A percentile compares a stretch with the other conserved stretches of the same genome.
Evolutionary conservation across 2,888 invertebrate species (phyloP).

Genomic region (Toxonevra muliebris): DNA sequence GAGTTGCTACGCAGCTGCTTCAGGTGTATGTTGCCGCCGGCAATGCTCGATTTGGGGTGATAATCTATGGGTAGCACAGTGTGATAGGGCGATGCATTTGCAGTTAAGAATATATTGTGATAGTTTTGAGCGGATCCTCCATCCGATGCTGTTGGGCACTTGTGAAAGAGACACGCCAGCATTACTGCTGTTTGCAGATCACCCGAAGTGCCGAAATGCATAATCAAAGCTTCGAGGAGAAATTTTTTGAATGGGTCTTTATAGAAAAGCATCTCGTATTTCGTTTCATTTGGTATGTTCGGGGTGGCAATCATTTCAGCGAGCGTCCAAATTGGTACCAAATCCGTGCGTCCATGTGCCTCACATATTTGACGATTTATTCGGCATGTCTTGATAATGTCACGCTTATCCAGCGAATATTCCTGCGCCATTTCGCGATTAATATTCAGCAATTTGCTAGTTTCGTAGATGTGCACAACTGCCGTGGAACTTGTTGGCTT

Average conservation of each 20-base stretch:
- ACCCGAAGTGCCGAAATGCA: slow-evolving; percentile 80
- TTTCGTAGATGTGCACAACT: slow-evolving; percentile 61
- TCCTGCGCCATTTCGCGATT: slow-evolving; percentile 83
- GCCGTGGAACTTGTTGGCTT: slow-evolving; percentile 52
- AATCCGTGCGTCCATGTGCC: slow-evolving; percentile 78
- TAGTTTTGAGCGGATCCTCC: slow-evolving; percentile 29
- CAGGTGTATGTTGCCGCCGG: slow-evolving; percentile 61
- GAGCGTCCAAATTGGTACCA: slow-evolving; percentile 88
- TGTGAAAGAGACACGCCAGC: slow-evolving; percentile 87
- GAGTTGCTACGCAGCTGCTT: slow-evolving; percentile 83
- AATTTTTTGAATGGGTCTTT: slow-evolving; percentile 88
- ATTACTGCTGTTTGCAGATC: slow-evolving; percentile 96
- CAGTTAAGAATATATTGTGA: slow-evolving; percentile 65
- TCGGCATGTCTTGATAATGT: slow-evolving; percentile 75
- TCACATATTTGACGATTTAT: slow-evolving; percentile 83
- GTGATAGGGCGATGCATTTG: slow-evolving; percentile 83
- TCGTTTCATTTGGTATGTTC: slow-evolving; percentile 66
- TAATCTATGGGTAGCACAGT: slow-evolving; percentile 86
- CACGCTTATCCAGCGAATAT: slow-evolving; percentile 72
- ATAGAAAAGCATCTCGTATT: slow-evolving; percentile 74
- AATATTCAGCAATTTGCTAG: slow-evolving; percentile 76
- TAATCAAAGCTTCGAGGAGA: slow-evolving; percentile 84
- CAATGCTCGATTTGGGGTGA: slow-evolving; percentile 54
- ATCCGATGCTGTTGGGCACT: slow-evolving; percentile 63
- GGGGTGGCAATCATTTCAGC: slow-evolving; percentile 76